Base-by-base conservation (phyloP, 2,888 invertebrate species). In the Antheraea yamamai region DNA sequence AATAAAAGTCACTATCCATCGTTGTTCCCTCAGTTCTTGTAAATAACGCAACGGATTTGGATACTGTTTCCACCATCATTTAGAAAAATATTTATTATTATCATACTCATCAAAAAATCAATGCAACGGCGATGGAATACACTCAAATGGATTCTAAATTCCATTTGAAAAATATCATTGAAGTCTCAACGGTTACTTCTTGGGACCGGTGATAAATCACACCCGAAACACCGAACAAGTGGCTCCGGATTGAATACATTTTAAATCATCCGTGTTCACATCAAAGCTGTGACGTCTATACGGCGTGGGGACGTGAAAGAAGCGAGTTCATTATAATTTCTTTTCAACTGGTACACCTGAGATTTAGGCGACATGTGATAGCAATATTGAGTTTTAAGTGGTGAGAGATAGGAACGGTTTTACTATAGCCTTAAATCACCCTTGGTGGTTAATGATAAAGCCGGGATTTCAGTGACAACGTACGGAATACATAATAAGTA, bases 291-390 rank as follows among this genome's bases (percentile, higher is more conserved):
- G 84, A 80, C 85, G 82, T 83, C 82, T 80, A 83, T 81, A 81
- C 82, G 78, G 35, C 7, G 35, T 7, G 35, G 79, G 76, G 78
- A 75, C 78, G 79, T 83, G 84, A 87, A 85, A 85, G 84, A 83
- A 82, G 75, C 80, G 83, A 83, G 85, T 88, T 89, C 89, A 87
- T 90, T 89, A 89, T 84, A 82, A 87, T 87, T 86, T 84, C 87
- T 87, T 86, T 89, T 87, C 87, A 88, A 74, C 76, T 76, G 77
- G 79, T 82, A 83, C 85, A 89, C 87, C 88, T 89, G 88, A 83
- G 85, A 83, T 84, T 82, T 80, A 26, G 23, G n/a, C 7, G 70
- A 70, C n/a, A 39, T 26, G 35, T 51, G 18, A n/a, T 66, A 51
- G 8, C 26, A 4, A 26, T 52, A 47, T 16, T 47, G 39, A 2